phyloP scores from a whole-genome alignment of 2,113 vertebrate species.

The Campylorhamphus procurvoides region DNA sequence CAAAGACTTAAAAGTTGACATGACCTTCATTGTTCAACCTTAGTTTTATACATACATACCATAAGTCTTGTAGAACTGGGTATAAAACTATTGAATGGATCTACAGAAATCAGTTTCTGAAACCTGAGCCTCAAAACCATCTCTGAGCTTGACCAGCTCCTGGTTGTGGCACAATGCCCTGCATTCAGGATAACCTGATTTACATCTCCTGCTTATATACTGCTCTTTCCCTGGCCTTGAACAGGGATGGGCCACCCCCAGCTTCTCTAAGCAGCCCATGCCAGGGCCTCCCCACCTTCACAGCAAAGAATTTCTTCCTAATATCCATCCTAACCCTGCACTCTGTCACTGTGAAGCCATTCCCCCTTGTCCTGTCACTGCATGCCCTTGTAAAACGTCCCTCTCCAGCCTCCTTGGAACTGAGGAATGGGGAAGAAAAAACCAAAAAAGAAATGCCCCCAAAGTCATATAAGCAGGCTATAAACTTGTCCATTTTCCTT shows the following conservation, averaged over 20 bases:
- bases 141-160: not conserved
- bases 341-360: not conserved
- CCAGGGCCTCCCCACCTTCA: fast-evolving
- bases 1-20: not conserved
- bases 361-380: not conserved
- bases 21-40: not conserved
- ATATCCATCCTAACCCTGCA: not conserved
- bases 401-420: not conserved
- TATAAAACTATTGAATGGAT: not conserved
- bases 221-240: not conserved
- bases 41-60: not conserved
- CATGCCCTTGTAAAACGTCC: not conserved
- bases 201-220: fast-evolving
- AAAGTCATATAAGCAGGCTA: not conserved
- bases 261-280: not conserved
- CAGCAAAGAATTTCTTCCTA: not conserved
- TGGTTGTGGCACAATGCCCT: not conserved
- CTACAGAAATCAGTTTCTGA: not conserved
- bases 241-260: not conserved
- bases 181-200: not conserved
- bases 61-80: not conserved
- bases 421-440: not conserved
- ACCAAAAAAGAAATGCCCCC: fast-evolving
- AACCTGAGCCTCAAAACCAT: not conserved
- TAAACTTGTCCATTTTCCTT: not conserved